Conservation (phyloP, 2,888 invertebrate genomes). For the Microctonus brassicae region DNA sequence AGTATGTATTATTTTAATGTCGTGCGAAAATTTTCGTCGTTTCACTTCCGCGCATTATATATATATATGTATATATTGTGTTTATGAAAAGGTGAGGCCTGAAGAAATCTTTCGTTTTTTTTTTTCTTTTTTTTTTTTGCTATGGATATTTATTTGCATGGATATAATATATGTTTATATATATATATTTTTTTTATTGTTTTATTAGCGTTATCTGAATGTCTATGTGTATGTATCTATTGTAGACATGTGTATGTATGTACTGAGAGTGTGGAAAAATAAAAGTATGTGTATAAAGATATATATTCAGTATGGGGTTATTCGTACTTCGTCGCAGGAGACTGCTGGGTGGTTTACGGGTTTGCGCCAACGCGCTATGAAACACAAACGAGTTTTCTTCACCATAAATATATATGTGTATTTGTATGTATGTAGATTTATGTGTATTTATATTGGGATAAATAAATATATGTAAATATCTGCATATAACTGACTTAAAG, state of each 20-base stretch:
- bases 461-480: no score
- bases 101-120: background rate
- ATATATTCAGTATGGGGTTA: background rate
- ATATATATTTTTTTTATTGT: background rate
- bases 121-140: no score
- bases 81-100: constrained; percentile 2
- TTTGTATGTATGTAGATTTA: background rate
- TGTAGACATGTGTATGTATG: background rate
- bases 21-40: background rate
- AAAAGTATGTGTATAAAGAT: background rate
- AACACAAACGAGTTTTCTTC: constrained; percentile 42
- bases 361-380: constrained; percentile 33
- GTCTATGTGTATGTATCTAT: background rate
- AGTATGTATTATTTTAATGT: constrained; percentile 23
- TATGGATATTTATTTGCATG: no score
- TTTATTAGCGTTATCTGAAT: background rate
- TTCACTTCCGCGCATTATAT: background rate
- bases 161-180: no score
- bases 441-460: no score
- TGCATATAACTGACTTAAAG: background rate
- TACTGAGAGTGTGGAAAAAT: background rate
- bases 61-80: no score
- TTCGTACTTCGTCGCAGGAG: background rate
- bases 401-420: background rate
- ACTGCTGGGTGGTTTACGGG: constrained; percentile 24